phyloP scores from a whole-genome alignment of 2,797 vertebrate genomes.

The Mus minutoides region DNA sequence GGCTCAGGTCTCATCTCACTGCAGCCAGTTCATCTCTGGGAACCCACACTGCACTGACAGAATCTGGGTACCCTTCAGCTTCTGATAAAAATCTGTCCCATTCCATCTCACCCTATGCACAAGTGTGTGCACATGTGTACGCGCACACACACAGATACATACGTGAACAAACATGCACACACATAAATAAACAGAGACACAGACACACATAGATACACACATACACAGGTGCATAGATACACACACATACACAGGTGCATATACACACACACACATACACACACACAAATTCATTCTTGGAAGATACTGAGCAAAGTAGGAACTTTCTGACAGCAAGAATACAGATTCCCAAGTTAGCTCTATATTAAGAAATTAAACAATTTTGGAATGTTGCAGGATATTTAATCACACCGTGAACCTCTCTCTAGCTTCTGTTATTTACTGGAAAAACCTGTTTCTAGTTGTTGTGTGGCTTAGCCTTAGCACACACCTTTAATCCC shows the following conservation, averaged over 20 bases:
- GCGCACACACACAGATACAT: not conserved
- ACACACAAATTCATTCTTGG: not conserved
- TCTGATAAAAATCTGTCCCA: not conserved
- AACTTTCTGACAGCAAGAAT: not conserved
- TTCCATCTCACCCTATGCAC: not conserved
- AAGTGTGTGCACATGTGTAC: too few relatives aligned
- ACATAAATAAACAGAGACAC: too few relatives aligned
- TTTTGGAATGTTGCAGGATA: not conserved
- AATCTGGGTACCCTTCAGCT: not conserved
- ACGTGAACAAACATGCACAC: not conserved
- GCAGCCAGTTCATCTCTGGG: fast-evolving
- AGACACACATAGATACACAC: not conserved
- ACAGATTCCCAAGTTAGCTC: not conserved
- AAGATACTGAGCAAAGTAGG: not conserved
- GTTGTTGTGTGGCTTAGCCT: not conserved
- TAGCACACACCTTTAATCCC: not conserved
- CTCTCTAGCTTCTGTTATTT: not conserved
- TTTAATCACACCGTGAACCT: not conserved
- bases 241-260: too few relatives aligned
- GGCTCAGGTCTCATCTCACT: too few relatives aligned
- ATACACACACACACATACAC: not conserved
- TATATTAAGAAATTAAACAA: not conserved
- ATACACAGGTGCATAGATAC: too few relatives aligned
- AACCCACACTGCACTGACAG: not conserved
- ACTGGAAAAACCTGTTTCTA: not conserved